Base-by-base conservation (phyloP, 2,113 vertebrate species). In the Pseudopodoces humilis region DNA sequence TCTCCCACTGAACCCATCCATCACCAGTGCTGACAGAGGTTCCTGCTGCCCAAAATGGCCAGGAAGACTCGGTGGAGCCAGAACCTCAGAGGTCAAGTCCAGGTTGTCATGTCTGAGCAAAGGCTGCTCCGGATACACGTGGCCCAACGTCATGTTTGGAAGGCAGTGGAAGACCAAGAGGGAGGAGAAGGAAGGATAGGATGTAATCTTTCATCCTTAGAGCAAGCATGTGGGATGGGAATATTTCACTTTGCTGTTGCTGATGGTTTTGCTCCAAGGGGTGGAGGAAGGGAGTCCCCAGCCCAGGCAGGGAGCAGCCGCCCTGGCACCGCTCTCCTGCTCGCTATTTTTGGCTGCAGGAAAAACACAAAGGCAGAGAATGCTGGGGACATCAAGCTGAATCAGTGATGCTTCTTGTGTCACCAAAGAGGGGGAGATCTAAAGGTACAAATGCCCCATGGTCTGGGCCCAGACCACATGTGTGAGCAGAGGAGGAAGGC, bases 61-160 rank as follows among this genome's bases (percentile, higher is more conserved):
- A 94, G 98, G 96, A 98, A 98, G 98, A 98, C 98, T 98, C 49
- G 1, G 92, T 95, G 97, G 98, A 98, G 98, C 98, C 98, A 98
- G 98, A 97, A 98, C 97, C 97, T 88, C 98, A 97, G 98, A 97
- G 98, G 98, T 98, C 98, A 98, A 98, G 98, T 98, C 98, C 98
- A 98, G 98, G 98, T 97, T 98, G 98, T 96, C 27, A 24, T 70
- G 91, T 95, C 95, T 96, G 86, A 96, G 90, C 0, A 0, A 95
- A 70, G 0, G 3, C 79, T 86, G 86, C 86, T 94, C 76, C 79
- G 95, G 92, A 94, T 94, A 92, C 80, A 14, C 35, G 4, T 4
- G 15, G 92, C 52, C 71, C 31, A 13, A 24, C 55, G 10, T 86
- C 65, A 15, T 46, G 17, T 92, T 96, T 83, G 86, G 85, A 93